These are phyloP conservation scores for Drosophila birchii DNA, from an alignment of 2,888 invertebrate genomes.

Conservation along the genomic window DNA sequence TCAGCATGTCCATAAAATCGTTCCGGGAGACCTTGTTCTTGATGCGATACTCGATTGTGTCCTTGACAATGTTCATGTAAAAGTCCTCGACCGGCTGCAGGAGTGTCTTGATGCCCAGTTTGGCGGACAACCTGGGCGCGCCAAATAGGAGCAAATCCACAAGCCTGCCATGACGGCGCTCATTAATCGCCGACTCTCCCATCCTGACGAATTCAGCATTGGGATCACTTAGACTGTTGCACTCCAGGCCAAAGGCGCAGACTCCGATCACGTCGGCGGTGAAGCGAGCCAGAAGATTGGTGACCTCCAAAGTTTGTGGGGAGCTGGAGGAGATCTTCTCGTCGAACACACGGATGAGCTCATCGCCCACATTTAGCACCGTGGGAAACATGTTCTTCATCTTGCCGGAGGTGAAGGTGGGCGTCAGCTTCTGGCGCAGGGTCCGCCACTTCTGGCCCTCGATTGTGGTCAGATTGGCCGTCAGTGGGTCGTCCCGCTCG, in stretches of 20 bases:
- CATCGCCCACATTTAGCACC: constrained; percentile 60
- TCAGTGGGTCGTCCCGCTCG: constrained; percentile 82
- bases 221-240: constrained; percentile 84
- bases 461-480: constrained; percentile 82
- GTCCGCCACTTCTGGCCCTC: constrained; percentile 83
- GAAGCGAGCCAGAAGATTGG: constrained; percentile 84
- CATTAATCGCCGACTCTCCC: constrained; percentile 62
- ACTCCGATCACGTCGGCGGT: constrained; percentile 86
- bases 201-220: constrained; percentile 82
- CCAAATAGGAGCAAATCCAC: constrained; percentile 30
- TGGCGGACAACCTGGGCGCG: constrained; percentile 55
- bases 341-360: constrained; percentile 54
- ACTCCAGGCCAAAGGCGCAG: constrained; percentile 85
- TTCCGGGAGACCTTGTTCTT: constrained; percentile 84
- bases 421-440: constrained; percentile 80
- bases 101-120: constrained; percentile 60
- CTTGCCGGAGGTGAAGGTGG: constrained; percentile 82
- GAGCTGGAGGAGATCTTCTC: constrained; percentile 35
- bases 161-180: constrained; percentile 53
- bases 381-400: constrained; percentile 82
- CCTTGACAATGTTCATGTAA: constrained; percentile 81
- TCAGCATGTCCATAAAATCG: constrained; percentile 87
- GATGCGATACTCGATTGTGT: constrained; percentile 64
- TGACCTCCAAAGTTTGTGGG: constrained; percentile 82
- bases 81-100: constrained; percentile 82